Base-by-base conservation (phyloP, 1,140 invertebrate genomes). In the Vanessa tameamea region DNA sequence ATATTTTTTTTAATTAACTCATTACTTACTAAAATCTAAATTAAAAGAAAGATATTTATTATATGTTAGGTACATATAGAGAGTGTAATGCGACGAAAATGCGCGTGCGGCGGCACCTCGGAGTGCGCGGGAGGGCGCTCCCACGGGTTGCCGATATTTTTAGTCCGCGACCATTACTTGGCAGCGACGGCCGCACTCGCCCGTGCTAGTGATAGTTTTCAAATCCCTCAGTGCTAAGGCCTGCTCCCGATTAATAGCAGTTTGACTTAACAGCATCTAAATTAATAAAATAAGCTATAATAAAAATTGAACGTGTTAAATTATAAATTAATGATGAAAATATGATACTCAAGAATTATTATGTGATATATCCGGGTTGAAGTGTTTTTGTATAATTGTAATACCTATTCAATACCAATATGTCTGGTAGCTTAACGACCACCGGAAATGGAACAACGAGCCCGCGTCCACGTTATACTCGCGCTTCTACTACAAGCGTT, bases 401-500 rank as follows among this genome's bases (percentile, higher is more conserved):
- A 59, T 69, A 72, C 37, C 50, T 82, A 77, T 76, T 76, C 48
- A 14, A 23, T 69, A 77, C 68, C 50, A 86, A 77, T 59, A 92
- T 90, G 89, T 82, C 91, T 63, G 87, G 81, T 64, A 87, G 81
- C 65, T 53, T 90, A 47, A 86, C 79, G 68, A 81, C 84, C 13
- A 83, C 78, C 81, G 82, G 83, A 76, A 81, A 80, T 80, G 81
- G 81, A 61, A 81, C 84, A 76, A 79, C 88, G 85, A 87, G 85
- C 86, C 86, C 91, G 20, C 94, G 95, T 72, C 94, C 94, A 68
- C 94, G 96, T 48, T 97, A 97, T 89, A 93, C 95, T 51, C 95
- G 97, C 20, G 95, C 96, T 20, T 96, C 96, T 43, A 97, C 96
- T 15, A 94, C 95, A 12, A 97, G 96, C 91, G 96, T 97, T 69